phyloP scores from a whole-genome alignment of 2,888 invertebrate species.

The Dicyrtomina minuta region DNA sequence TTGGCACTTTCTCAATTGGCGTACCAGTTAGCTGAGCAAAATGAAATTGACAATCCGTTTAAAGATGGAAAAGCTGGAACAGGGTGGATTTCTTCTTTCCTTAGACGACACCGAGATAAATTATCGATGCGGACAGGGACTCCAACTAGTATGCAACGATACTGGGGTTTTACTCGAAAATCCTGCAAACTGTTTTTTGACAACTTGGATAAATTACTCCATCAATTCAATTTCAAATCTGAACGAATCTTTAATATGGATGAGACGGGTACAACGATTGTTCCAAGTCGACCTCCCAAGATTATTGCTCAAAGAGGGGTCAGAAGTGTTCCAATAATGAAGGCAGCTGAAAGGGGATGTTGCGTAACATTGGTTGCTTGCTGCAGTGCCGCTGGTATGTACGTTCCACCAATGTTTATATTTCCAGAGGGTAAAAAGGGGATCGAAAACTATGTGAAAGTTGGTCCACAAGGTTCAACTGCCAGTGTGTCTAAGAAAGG shows the following conservation, averaged over 20 bases:
- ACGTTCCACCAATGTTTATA: constrained; percentile 34
- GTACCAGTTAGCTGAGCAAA: no score
- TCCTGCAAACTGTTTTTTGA: constrained; percentile 11
- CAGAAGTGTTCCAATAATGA: constrained; percentile 8
- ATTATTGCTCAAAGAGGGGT: constrained; percentile 18
- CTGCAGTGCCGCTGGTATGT: constrained; percentile 31
- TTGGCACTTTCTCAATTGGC: no score
- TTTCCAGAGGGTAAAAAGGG: constrained; percentile 26
- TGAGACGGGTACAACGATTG: constrained; percentile 31
- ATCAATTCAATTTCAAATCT: not conserved
- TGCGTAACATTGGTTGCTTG: constrained; percentile 30
- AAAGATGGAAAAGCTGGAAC: no score
- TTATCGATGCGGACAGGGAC: not conserved
- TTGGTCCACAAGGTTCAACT: constrained; percentile 21
- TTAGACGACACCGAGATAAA: not conserved
- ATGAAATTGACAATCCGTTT: no score
- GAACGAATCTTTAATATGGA: constrained; percentile 31
- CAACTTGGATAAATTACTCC: not conserved
- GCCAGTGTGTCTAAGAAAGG: constrained; percentile 7
- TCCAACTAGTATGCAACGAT: constrained; percentile 13
- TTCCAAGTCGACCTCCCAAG: constrained; percentile 18
- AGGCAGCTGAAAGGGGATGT: constrained; percentile 25
- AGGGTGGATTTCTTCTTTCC: no score
- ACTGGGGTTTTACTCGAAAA: not conserved
- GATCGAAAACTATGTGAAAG: constrained; percentile 9